phyloP scores from a whole-genome alignment of 2,113 vertebrate species.

The Sclerurus mexicanus region DNA sequence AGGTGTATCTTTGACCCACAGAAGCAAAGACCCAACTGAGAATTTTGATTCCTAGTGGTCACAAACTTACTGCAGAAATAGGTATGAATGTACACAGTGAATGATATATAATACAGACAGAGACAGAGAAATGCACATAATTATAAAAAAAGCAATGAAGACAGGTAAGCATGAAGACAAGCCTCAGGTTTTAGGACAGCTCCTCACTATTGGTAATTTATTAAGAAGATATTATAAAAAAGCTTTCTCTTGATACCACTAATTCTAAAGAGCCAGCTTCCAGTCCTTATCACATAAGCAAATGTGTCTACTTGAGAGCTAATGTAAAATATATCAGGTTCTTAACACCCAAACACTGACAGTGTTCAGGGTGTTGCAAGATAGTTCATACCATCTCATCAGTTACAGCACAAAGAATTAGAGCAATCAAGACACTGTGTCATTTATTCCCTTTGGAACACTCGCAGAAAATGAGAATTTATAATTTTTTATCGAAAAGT shows the following conservation, averaged over 20 bases:
- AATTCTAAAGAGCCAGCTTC: not conserved
- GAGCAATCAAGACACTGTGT: not conserved
- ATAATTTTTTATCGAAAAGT: not conserved
- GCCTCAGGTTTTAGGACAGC: not conserved
- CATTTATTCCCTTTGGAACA: not conserved
- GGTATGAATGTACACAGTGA: not conserved
- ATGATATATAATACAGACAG: not conserved
- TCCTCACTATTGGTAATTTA: not conserved
- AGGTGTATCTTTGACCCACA: not conserved
- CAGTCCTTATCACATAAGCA: not conserved
- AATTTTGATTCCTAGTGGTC: not conserved
- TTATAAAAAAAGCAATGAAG: conserved; percentile 48
- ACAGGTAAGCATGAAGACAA: conserved; percentile 52
- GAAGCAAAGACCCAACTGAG: not conserved
- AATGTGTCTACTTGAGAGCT: not conserved
- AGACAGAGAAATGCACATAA: not conserved
- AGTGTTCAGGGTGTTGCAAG: not conserved
- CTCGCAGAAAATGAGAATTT: not conserved
- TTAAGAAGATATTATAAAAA: not conserved
- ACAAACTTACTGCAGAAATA: not conserved
- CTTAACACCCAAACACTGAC: not conserved
- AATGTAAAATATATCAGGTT: not conserved
- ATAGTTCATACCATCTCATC: not conserved
- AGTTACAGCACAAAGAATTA: not conserved
- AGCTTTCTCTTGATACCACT: not conserved